Evolutionary conservation across 2,888 invertebrate genomes (phyloP).

Genomic region (Peribatodes rhomboidaria): DNA sequence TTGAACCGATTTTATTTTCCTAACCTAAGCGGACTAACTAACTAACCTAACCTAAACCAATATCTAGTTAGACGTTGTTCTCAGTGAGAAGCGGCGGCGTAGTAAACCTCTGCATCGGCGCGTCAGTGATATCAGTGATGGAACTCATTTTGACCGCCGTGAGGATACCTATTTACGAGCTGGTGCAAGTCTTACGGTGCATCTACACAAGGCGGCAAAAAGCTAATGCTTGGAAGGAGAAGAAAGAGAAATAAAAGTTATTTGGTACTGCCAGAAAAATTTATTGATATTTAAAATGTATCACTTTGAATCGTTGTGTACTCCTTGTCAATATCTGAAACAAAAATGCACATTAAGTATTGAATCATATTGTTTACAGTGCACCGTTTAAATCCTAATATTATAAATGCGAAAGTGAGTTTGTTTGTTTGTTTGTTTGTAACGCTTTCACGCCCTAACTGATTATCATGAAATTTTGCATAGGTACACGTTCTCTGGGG

Average conservation of each 20-base stretch:
- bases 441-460: no score
- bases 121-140: constrained; percentile 75
- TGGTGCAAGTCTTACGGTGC: constrained; percentile 49
- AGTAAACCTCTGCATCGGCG: constrained; percentile 75
- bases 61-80: constrained; percentile 29
- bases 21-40: no score
- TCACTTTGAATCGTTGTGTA: not conserved
- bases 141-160: constrained; percentile 64
- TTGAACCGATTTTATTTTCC: no score
- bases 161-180: constrained; percentile 57
- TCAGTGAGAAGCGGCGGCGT: constrained; percentile 77
- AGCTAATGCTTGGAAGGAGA: constrained; percentile 38
- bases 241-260: constrained; percentile 39
- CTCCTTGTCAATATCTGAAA: constrained; percentile 20
- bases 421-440: no score
- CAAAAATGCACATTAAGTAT: not conserved
- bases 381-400: no score
- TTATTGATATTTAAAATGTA: constrained; percentile 17
- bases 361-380: no score
- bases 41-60: no score
- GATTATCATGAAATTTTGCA: no score
- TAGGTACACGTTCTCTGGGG: no score
- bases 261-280: not conserved
- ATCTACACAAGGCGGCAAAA: constrained; percentile 47
- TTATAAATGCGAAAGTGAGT: no score